Conservation (phyloP, 2,888 invertebrate genomes). For the Cantharis lateralis region DNA sequence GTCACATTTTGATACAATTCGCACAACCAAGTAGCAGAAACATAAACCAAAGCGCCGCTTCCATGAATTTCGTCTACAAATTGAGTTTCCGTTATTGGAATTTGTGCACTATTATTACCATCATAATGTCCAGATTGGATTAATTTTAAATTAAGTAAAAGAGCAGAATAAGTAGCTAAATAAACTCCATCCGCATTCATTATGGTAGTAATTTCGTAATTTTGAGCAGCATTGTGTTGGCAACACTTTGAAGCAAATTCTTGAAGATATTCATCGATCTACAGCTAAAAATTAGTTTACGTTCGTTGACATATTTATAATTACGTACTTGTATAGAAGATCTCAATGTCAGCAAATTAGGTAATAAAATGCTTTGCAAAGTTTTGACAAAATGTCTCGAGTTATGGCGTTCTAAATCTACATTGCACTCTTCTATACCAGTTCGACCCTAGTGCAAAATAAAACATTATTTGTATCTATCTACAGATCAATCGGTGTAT, state of each 20-base stretch:
- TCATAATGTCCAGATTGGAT: slow-evolving; percentile 77
- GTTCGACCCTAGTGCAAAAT: slow-evolving; percentile 49
- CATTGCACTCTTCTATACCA: slow-evolving; percentile 68
- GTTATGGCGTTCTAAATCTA: slow-evolving; percentile 85
- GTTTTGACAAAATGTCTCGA: slow-evolving; percentile 83
- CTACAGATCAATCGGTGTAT: background rate
- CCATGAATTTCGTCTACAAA: slow-evolving; percentile 92
- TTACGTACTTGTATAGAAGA: slow-evolving; percentile 75
- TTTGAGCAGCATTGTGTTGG: slow-evolving; percentile 73
- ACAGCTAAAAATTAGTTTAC: slow-evolving; percentile 16
- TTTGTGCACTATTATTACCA: slow-evolving; percentile 48
- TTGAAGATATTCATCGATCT: slow-evolving; percentile 89
- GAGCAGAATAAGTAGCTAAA: slow-evolving; percentile 83
- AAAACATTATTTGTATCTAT: slow-evolving; percentile 1
- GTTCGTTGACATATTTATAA: background rate
- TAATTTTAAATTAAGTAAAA: slow-evolving; percentile 81
- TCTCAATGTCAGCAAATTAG: slow-evolving; percentile 73
- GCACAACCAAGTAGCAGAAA: slow-evolving; percentile 91
- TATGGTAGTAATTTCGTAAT: slow-evolving; percentile 70
- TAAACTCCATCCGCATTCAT: slow-evolving; percentile 97
- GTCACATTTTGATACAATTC: slow-evolving; percentile 89
- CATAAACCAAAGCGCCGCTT: slow-evolving; percentile 88
- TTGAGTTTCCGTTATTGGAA: slow-evolving; percentile 78
- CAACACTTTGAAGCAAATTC: slow-evolving; percentile 91
- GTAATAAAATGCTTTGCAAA: slow-evolving; percentile 73